Base-by-base conservation (phyloP, 2,113 vertebrate species). In the Xyrauchen texanus region DNA sequence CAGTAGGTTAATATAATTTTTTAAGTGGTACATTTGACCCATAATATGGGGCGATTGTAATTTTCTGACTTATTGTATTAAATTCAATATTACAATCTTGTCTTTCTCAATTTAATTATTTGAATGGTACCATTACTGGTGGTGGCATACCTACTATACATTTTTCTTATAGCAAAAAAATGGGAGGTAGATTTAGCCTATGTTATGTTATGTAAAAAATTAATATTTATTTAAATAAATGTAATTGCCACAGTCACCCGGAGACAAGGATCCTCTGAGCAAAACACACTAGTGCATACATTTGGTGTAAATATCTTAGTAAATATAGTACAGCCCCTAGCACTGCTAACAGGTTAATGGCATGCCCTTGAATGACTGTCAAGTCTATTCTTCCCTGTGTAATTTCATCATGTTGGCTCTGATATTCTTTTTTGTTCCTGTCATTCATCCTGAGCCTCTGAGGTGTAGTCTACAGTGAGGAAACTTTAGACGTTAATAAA, bases 391-490 rank as follows among this genome's bases (percentile, higher is more conserved):
- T 81, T 74, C 74, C 46, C 10, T 11, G 21, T 62, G 78, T 80
- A 77, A 80, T 77, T 44, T 60, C 67, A 80, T 71, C 79, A 69
- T 81, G 62, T 83, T 84, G 63, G 52, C 75, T 81, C 62, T 77
- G 68, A 64, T 68, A 53, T 51, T 52, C 21, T 80, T 68, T 81
- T 66, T 72, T 78, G 65, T 77, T 65, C 12, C 61, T 83, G 74
- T 73, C 74, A 77, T 63, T 62, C 42, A 53, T 46, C 66, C 60
- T 61, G 11, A n/a, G 46, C 60, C 49, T 65, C 68, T 74, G 73
- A 75, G 78, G 81, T 84, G 42, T 76, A 58, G 57, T 69, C 79
- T 68, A 62, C 16, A 15, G 10, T 51, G 47, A 68, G 16, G 82
- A 78, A 81, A 84, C 79, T 58, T 46, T 58, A 83, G 79, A 78